Evolutionary conservation across 2,888 invertebrate genomes (phyloP), one percentile per base, ranked within the genome.

Genomic region (Hirudinaria manillensis): DNA sequence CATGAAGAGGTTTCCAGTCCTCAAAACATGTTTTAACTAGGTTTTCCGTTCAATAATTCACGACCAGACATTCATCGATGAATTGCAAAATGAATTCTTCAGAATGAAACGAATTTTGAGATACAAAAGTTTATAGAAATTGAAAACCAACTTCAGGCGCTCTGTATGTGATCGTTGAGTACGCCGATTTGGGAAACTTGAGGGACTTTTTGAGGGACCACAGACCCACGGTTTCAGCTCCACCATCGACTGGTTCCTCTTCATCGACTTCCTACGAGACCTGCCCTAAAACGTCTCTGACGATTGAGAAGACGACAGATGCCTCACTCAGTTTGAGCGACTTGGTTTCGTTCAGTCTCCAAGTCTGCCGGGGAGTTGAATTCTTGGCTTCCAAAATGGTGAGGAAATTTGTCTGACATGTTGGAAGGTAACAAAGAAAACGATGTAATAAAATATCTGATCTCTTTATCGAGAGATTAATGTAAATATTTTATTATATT

Each of bases 281-380:
- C 53, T 53, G 29, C 53, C 45, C 3, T 24, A 27, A n/a, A 32
- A n/a, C 21, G 1, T 29, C 32, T 1, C 3, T 34, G 3, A 68
- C n/a, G 10, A 45, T 3, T 19, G 53, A 72, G 29, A 72, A 27
- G 55, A 55, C 56, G 19, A 3, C 56, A 27, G 53, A 55, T 10
- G 55, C 29, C 19, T 32, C 2, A 32, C 87, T 96, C 19, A 93
- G 93, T 21, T 93, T 94, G 82, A 94, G 94, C 84, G 94, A 97
- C 85, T 88, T 99, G 75, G 93, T 97, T 7, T 94, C 94, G 2
- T 99, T 96, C 85, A 93, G 96, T 0, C 95, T 92, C 84, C 98
- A 99, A 88, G 93, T 98, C 2, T 96, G 98, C 0, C 88, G 93
- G 76, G 99, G 99, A 78, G 99, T 99, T 97, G 94, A 97, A 79